Evolutionary conservation across 1,140 invertebrate species (phyloP).

Genomic region (Hesperophylax magnus): DNA sequence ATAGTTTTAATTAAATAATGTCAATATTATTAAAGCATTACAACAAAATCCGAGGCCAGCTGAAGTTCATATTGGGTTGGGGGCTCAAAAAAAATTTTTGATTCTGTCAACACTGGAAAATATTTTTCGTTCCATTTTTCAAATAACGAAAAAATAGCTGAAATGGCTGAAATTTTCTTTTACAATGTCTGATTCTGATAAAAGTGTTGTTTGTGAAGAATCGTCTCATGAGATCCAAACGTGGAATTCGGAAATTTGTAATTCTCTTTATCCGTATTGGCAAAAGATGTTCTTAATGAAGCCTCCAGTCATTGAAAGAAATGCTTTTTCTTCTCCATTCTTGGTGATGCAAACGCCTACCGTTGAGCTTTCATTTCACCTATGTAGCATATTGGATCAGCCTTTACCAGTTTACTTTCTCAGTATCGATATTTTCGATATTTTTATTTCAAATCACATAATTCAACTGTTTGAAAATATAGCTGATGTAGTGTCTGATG

Average conservation of each 20-base stretch:
- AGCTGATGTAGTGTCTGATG: background rate
- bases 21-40: too few relatives aligned
- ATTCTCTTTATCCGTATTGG: slow-evolving; percentile 34
- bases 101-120: background rate
- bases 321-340: slow-evolving; percentile 29
- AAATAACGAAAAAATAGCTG: background rate
- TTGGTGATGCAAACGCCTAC: slow-evolving; percentile 6
- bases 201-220: background rate
- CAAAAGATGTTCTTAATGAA: slow-evolving; percentile 20
- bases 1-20: too few relatives aligned
- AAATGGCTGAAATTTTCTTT: too few relatives aligned
- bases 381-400: slow-evolving; percentile 18
- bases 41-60: too few relatives aligned
- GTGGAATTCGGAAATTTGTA: slow-evolving; percentile 37
- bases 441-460: slow-evolving; percentile 33
- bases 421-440: slow-evolving; percentile 42
- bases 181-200: background rate
- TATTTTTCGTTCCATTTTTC: slow-evolving; percentile 2
- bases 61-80: too few relatives aligned
- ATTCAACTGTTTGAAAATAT: slow-evolving; percentile 33
- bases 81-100: background rate
- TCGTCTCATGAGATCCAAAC: slow-evolving; percentile 34
- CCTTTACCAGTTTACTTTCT: slow-evolving; percentile 45
- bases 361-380: slow-evolving; percentile 34
- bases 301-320: background rate